phyloP scores from a whole-genome alignment of 2,888 invertebrate species.

The Endotricha flammealis region DNA sequence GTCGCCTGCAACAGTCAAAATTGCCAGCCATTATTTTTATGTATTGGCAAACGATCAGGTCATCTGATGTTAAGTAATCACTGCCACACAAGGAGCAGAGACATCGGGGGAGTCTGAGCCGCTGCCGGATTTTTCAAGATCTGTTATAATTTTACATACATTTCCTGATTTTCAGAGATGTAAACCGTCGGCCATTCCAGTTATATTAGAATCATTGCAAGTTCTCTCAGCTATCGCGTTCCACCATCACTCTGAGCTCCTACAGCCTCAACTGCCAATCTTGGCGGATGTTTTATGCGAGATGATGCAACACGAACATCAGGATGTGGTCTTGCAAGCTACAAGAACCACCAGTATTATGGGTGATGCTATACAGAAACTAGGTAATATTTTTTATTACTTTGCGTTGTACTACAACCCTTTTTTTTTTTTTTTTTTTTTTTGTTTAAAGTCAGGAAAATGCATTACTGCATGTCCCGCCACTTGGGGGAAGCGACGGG shows the following conservation, averaged over 20 bases:
- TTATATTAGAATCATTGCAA: constrained; percentile 88
- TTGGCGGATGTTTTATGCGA: constrained; percentile 79
- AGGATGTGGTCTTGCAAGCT: constrained; percentile 84
- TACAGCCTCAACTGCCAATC: constrained; percentile 76
- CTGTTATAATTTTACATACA: too few species aligned
- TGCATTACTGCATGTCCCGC: too few species aligned
- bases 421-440: too few species aligned
- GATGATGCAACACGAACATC: constrained; percentile 79
- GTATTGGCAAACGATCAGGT: too few species aligned
- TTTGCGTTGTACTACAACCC: background rate
- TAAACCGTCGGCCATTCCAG: constrained; percentile 76
- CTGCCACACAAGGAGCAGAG: too few species aligned
- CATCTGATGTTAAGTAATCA: too few species aligned
- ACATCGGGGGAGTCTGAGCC: too few species aligned
- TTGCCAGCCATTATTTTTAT: too few species aligned
- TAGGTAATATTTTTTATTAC: constrained; percentile 47
- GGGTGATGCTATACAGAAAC: constrained; percentile 79
- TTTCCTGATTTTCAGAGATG: constrained; percentile 43
- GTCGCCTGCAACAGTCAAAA: too few species aligned
- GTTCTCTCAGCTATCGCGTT: constrained; percentile 81
- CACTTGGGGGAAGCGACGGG: too few species aligned
- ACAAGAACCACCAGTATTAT: constrained; percentile 83
- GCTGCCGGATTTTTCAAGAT: too few species aligned
- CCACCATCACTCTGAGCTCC: constrained; percentile 76
- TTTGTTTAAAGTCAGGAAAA: too few species aligned